Percentiles rank a stretch among this genome's conserved stretches.
Conservation (phyloP, 2,888 invertebrate species). For the Ormyrus pomaceus region DNA sequence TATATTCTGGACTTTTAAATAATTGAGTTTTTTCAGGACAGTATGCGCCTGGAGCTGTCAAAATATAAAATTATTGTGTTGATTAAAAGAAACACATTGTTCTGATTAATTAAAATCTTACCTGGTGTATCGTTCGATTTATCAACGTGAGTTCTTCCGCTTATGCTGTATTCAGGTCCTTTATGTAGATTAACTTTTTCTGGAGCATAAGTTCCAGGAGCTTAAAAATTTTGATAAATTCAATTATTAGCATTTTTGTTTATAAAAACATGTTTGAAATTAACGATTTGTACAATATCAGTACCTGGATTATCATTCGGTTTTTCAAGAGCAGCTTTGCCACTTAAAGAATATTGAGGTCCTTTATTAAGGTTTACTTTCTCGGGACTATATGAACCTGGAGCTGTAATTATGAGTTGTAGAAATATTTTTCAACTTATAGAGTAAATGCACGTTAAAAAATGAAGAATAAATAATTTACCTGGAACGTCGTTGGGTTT, state of each 20-base stretch:
- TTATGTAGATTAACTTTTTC: slow-evolving; percentile 77
- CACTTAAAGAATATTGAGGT: slow-evolving; percentile 63
- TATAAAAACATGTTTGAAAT: no score
- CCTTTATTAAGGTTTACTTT: slow-evolving; percentile 62
- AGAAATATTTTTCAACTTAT: neutral
- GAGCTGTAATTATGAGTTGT: slow-evolving; percentile 56
- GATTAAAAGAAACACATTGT: neutral
- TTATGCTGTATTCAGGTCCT: slow-evolving; percentile 84
- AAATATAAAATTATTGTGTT: slow-evolving; percentile 63
- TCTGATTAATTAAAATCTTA: neutral
- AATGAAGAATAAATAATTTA: slow-evolving; percentile 21
- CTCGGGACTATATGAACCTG: slow-evolving; percentile 64
- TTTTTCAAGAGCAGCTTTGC: slow-evolving; percentile 61
- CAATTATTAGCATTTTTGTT: neutral
- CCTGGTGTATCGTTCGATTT: slow-evolving; percentile 48
- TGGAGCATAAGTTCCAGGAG: slow-evolving; percentile 78
- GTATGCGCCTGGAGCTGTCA: slow-evolving; percentile 68
- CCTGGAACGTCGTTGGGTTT: slow-evolving; percentile 61
- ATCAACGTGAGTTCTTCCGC: slow-evolving; percentile 67
- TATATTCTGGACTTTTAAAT: slow-evolving; percentile 86
- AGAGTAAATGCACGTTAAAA: neutral
- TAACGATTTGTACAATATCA: neutral
- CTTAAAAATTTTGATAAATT: slow-evolving; percentile 19
- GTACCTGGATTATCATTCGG: slow-evolving; percentile 57
- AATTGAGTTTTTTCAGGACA: slow-evolving; percentile 57